phyloP scores from a whole-genome alignment of 1,140 invertebrate genomes.

The Ganaspis sp. region DNA sequence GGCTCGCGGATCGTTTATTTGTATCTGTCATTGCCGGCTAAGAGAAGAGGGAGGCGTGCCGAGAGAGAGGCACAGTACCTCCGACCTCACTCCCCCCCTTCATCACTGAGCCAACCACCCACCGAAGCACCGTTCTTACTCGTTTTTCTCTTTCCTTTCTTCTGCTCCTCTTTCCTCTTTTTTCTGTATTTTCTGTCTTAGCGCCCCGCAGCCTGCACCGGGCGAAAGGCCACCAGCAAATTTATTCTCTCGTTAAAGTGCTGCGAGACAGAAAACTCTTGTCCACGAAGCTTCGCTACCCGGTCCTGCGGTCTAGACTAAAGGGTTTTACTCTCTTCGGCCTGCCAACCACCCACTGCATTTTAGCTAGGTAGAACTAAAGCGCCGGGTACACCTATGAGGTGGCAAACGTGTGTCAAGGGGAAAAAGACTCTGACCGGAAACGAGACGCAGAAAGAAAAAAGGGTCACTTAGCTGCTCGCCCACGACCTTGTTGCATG shows the following conservation, averaged over 20 bases:
- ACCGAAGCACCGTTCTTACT: conserved; percentile 42
- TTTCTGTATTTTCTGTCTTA: conserved; percentile 59
- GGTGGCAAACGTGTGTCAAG: too few relatives aligned
- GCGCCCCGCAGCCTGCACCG: conserved; percentile 48
- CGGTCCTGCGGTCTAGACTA: conserved; percentile 71
- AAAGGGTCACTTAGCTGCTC: too few relatives aligned
- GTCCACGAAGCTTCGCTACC: conserved; percentile 48
- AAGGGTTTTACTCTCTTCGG: conserved; percentile 68
- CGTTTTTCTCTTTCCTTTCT: conserved; percentile 56
- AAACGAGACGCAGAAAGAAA: too few relatives aligned
- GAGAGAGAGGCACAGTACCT: conserved; percentile 44
- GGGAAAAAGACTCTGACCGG: too few relatives aligned
- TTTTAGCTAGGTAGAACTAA: conserved; percentile 40
- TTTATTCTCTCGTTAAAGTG: conserved; percentile 67
- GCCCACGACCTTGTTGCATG: too few relatives aligned
- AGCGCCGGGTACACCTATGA: conserved; percentile 34
- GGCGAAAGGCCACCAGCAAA: conserved; percentile 56
- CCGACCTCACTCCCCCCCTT: conserved; percentile 35
- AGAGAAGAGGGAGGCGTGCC: conserved; percentile 42
- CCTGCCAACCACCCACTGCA: background rate
- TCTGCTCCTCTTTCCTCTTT: conserved; percentile 35
- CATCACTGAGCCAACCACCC: conserved; percentile 32
- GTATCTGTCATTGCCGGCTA: conserved; percentile 75
- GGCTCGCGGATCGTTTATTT: conserved; percentile 72
- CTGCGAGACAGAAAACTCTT: conserved; percentile 63